Base-by-base conservation (phyloP, 2,797 vertebrate species). In the Sparidentex hasta region DNA sequence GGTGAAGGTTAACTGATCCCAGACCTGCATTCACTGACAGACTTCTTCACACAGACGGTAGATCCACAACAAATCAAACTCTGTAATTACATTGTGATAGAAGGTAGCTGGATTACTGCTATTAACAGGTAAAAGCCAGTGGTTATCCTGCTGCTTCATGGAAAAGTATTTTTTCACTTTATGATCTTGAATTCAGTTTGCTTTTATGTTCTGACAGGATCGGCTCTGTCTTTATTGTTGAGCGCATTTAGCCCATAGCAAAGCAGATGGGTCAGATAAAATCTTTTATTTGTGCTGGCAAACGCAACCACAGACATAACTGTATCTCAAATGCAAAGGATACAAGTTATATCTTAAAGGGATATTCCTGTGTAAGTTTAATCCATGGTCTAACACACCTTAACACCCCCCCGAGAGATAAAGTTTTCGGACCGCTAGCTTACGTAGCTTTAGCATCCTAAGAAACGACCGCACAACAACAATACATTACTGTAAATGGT, bases 51-150 rank as follows among this genome's bases (percentile, higher is more conserved):
- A 69, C 21, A 46, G 54, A 14, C 12, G 50, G 62, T 63, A 74
- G 23, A 65, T 68, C 20, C 44, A 48, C 61, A 67, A 64, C 73
- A 82, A 71, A 86, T 68, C 43, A 61, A 78, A 62, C 74, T 84
- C 80, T 87, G 13, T 89, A 89, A 93, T 92, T 89, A 88, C 75
- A 62, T 23, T 59, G n/a, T 82, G 74, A 90, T 81, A 74, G 87
- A 78, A 83, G 73, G 74, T 54, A 74, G 54, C 75, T 72, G 85
- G 88, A 93, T 92, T 50, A 84, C 80, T 87, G 67, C 78, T 81
- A 85, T 92, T 83, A 88, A 82, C 70, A 52, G 76, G 59, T 87
- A 78, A 89, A 88, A 93, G 81, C 75, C 70, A 62, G 51, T 89
- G 21, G 78, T 94, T 92, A 82, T 82, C 61, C 65, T 57, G 51